A percentile compares a stretch with the other conserved stretches of the same genome.
Evolutionary conservation across 2,888 invertebrate species (phyloP).

Genomic region (Napeogenes sylphis): DNA sequence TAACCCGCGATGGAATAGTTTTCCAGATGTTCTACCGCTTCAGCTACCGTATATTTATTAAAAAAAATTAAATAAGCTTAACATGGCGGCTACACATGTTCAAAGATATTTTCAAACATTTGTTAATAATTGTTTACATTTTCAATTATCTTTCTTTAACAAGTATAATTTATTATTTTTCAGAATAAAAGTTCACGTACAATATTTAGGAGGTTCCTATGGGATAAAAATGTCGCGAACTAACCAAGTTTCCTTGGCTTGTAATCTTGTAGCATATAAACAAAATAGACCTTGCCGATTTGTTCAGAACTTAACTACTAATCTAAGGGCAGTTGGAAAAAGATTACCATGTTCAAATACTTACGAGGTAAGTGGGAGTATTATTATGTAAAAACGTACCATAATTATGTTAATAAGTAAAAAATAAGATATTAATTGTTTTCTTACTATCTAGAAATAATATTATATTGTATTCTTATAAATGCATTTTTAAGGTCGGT

Average conservation of each 20-base stretch:
- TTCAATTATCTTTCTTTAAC: background rate
- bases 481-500: slow-evolving; percentile 35
- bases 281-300: slow-evolving; percentile 83
- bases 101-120: no score
- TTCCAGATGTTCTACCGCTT: no score
- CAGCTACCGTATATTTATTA: no score
- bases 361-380: slow-evolving; percentile 75
- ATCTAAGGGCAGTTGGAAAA: slow-evolving; percentile 84
- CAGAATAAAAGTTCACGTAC: slow-evolving; percentile 50
- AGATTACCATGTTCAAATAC: slow-evolving; percentile 78
- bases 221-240: slow-evolving; percentile 83
- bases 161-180: slow-evolving; percentile 1
- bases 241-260: slow-evolving; percentile 78
- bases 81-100: no score
- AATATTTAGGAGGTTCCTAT: slow-evolving; percentile 78
- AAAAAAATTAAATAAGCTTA: no score
- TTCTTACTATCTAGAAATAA: no score
- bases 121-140: background rate
- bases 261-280: slow-evolving; percentile 82
- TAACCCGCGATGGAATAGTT: no score
- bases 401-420: no score
- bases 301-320: slow-evolving; percentile 82
- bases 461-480: background rate
- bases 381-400: no score
- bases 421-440: no score